These are phyloP conservation scores for Synodontis membranacea DNA, from an alignment of 2,113 vertebrate genomes.

Conservation along the genomic window DNA sequence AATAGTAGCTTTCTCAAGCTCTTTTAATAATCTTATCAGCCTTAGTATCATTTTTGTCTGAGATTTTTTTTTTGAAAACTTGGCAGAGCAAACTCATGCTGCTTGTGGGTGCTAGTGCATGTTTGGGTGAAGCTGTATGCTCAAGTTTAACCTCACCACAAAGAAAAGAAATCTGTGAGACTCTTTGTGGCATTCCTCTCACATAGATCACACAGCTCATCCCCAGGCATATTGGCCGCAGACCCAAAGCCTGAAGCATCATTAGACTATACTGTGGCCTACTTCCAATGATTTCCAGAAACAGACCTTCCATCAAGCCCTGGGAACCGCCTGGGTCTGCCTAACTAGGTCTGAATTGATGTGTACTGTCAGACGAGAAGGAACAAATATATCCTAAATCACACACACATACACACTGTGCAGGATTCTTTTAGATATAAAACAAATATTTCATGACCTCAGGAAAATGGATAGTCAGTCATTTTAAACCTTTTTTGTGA, in stretches of 20 bases:
- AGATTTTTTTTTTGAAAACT: background rate
- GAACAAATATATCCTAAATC: constrained; percentile 18
- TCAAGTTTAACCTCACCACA: constrained; percentile 16
- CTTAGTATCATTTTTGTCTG: background rate
- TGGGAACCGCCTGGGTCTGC: constrained; percentile 31
- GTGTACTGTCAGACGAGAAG: constrained; percentile 10
- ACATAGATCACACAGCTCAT: constrained; percentile 47
- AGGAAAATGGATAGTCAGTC: constrained; percentile 10
- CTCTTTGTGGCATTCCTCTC: constrained; percentile 13
- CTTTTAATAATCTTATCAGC: background rate
- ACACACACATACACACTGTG: constrained; percentile 15
- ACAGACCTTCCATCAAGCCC: constrained; percentile 33
- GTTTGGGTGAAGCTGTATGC: background rate
- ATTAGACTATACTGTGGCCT: constrained; percentile 42
- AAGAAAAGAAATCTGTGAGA: constrained; percentile 22
- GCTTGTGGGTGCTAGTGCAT: background rate
- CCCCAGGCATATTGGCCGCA: constrained; percentile 41
- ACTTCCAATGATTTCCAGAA: constrained; percentile 43
- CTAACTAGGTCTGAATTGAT: constrained; percentile 35
- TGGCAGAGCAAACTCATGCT: background rate
- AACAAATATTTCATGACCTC: constrained; percentile 16
- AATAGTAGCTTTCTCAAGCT: background rate
- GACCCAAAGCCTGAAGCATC: constrained; percentile 43
- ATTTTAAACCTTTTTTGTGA: background rate
- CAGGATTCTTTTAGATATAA: constrained; percentile 23